Evolutionary conservation across 92 coral and sea anemone species (phyloP), one percentile per base, ranked within the genome.

Genomic region (Umimayanthus kanabou): DNA sequence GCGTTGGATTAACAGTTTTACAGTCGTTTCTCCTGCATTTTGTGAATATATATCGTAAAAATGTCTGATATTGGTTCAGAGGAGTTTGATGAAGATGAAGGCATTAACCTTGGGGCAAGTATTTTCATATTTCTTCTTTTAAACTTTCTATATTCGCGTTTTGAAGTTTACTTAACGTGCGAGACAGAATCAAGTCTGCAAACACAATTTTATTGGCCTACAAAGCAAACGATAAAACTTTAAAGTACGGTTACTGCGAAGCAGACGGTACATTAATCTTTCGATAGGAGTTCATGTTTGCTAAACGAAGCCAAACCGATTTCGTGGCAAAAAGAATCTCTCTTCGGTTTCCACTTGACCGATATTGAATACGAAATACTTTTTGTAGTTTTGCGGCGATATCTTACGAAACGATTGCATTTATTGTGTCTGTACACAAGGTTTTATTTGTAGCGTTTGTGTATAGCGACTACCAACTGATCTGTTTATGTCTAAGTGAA

Each of bases 21-120:
- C 85, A 23, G 29, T 81, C 22, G 58, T 66, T 81, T 81, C 73
- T n/a, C 42, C 42, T 26, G 30, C 43, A 20, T 67, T 82, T 82
- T 82, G 39, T 45, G 74, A 83, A 39, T 0, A 16, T 70, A 42
- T 23, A 10, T 83, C 82, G 55, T 20, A 71, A 88, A 20, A 58
- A 96, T 96, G 99, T 96, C 99, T 20, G 99, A 96, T 53, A 92
- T 92, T 57, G 99, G 98, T 72, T 96, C 99, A 22, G 98, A 96
- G 58, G 98, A 95, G 47, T 96, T 95, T 70, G 99, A 96, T 39
- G 98, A 96, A 85, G 99, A 96, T 75, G 95, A 94, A 65, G 99
- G 95, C 20, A 93, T 96, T 37, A 96, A 96, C 77, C 92, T 96
- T 45, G 99, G 99, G 84, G 99, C 93, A 92, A 95, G 98, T 88